Percentiles rank a stretch among this genome's conserved stretches.
Conservation (phyloP, 2,113 vertebrate genomes). For the Strix aluco region DNA sequence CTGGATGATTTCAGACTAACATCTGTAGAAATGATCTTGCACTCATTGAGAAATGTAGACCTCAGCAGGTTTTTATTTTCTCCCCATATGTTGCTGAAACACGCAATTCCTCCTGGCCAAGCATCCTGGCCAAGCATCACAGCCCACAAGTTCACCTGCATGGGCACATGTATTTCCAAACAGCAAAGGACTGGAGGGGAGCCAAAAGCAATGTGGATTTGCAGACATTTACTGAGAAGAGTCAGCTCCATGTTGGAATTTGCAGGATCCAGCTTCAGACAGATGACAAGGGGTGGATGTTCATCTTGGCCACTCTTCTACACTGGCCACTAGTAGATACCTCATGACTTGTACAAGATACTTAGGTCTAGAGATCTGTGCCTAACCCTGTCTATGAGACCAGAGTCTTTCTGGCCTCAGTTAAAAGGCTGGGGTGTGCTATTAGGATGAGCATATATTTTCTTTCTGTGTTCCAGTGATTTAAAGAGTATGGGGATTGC, state of each 20-base stretch:
- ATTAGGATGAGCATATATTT: fast-evolving
- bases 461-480: neutral
- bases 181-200: neutral
- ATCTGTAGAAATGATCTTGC: neutral
- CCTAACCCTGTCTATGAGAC: neutral
- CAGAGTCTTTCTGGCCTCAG: neutral
- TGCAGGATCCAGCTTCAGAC: neutral
- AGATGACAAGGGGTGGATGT: neutral
- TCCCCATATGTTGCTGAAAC: neutral
- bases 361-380: neutral
- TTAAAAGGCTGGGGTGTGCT: neutral
- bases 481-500: neutral
- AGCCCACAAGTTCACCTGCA: neutral
- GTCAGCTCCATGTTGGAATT: neutral
- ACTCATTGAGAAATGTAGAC: neutral
- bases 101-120: neutral
- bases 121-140: neutral
- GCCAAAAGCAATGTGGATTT: neutral
- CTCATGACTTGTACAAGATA: neutral
- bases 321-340: neutral
- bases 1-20: neutral
- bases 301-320: neutral
- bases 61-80: neutral
- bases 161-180: neutral
- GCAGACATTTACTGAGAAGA: neutral